These are phyloP conservation scores for Hystrix brachyura DNA, from an alignment of 2,113 vertebrate genomes.

Conservation along the genomic window DNA sequence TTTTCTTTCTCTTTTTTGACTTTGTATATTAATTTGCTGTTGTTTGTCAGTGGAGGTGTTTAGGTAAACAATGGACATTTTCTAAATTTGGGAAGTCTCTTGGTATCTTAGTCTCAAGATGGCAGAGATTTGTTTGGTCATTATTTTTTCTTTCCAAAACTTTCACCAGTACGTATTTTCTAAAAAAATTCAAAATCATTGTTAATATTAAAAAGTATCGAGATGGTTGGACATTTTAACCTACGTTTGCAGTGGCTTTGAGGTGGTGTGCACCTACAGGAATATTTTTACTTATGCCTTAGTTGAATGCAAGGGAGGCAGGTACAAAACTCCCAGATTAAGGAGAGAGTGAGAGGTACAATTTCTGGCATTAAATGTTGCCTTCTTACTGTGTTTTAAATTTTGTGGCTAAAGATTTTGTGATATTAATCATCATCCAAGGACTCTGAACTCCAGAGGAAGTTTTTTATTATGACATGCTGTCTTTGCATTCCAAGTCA, in stretches of 20 bases:
- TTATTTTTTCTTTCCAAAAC: conserved; percentile 16
- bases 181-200: not conserved
- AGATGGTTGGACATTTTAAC: not conserved
- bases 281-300: conserved; percentile 3
- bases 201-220: not conserved
- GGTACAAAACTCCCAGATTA: not conserved
- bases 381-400: conserved; percentile 1
- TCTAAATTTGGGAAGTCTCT: not conserved
- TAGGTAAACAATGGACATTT: not conserved
- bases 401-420: not conserved
- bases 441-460: not conserved
- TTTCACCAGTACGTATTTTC: conserved; percentile 6
- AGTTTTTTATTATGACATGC: conserved; percentile 1
- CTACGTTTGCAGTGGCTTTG: not conserved
- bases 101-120: not conserved
- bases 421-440: not conserved
- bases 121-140: not conserved
- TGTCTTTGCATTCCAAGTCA: conserved; percentile 12
- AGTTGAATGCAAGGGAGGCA: not conserved
- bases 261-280: not conserved
- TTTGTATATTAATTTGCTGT: not conserved
- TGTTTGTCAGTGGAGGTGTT: not conserved
- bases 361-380: not conserved
- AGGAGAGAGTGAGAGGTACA: not conserved
- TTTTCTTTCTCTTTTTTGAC: not conserved